Conservation (phyloP, 2,797 vertebrate species). For the Argentina silus region DNA sequence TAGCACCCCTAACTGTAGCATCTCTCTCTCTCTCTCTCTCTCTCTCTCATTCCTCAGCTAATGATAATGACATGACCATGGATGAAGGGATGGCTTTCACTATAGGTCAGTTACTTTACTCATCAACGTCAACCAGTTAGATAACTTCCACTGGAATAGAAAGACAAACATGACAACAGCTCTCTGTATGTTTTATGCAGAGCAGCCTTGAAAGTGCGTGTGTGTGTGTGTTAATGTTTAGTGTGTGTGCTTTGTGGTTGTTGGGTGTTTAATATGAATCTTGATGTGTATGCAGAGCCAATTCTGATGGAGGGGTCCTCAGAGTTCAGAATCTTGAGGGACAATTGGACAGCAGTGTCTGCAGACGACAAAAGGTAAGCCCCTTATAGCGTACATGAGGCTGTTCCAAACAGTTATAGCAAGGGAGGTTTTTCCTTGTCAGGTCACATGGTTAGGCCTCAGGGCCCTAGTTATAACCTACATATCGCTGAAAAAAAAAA, state of each 20-base stretch:
- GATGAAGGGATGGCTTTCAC: slow-evolving; percentile 97
- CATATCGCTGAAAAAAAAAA: too few relatives aligned
- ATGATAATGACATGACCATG: slow-evolving; percentile 89
- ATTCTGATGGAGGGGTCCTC: slow-evolving; percentile 92
- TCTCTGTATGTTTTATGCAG: too few relatives aligned
- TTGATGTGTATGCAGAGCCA: slow-evolving; percentile 80
- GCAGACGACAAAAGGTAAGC: slow-evolving; percentile 89
- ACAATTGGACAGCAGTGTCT: slow-evolving; percentile 94
- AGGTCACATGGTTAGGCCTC: too few relatives aligned
- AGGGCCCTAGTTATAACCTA: too few relatives aligned
- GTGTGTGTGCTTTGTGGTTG: not conserved
- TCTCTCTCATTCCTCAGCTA: slow-evolving; percentile 79
- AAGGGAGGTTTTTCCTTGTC: too few relatives aligned
- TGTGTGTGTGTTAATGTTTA: not conserved
- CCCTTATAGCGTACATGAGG: not conserved
- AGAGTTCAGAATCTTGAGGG: slow-evolving; percentile 87
- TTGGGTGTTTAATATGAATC: not conserved
- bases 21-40: not conserved
- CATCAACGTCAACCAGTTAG: too few relatives aligned
- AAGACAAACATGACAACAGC: too few relatives aligned
- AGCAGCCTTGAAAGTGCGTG: not conserved
- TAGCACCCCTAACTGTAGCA: not conserved
- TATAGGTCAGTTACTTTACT: slow-evolving; percentile 81
- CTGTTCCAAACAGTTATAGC: too few relatives aligned
- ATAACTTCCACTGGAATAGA: too few relatives aligned